These are phyloP conservation scores for Cervus canadensis DNA, from an alignment of 2,113 vertebrate species.

Conservation along the genomic window DNA sequence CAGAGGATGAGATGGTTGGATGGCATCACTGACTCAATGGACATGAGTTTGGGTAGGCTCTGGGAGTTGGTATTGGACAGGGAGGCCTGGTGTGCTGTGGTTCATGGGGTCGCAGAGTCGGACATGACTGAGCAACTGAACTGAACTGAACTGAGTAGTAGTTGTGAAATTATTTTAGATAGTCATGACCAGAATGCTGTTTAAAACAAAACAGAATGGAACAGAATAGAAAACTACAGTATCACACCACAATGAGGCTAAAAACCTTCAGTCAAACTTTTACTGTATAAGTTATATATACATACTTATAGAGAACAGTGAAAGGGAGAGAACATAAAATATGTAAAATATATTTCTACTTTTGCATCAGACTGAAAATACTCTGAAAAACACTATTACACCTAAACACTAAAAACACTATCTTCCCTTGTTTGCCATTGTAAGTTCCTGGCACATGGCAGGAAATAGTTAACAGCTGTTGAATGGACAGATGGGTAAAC, in stretches of 20 bases:
- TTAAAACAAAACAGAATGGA: constrained; percentile 14
- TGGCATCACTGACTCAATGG: neutral
- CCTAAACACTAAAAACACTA: too few species aligned
- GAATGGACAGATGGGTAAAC: neutral
- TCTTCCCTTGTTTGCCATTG: neutral
- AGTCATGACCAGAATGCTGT: neutral
- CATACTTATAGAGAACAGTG: neutral
- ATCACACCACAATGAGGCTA: neutral
- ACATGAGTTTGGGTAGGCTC: neutral
- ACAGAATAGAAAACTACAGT: neutral
- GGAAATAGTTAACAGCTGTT: neutral
- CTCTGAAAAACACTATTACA: neutral
- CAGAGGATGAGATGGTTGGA: neutral
- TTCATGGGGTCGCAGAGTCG: neutral
- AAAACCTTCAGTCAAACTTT: neutral
- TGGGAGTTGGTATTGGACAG: neutral
- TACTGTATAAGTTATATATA: neutral
- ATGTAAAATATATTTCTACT: neutral
- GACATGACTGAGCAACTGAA: neutral
- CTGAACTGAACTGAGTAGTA: neutral
- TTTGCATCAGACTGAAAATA: neutral
- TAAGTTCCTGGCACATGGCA: neutral
- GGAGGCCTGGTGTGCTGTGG: accelerated
- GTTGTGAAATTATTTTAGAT: neutral
- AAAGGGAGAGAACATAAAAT: neutral